These are phyloP conservation scores for Agriopis leucophaearia DNA, from an alignment of 2,888 invertebrate species.

Conservation along the genomic window DNA sequence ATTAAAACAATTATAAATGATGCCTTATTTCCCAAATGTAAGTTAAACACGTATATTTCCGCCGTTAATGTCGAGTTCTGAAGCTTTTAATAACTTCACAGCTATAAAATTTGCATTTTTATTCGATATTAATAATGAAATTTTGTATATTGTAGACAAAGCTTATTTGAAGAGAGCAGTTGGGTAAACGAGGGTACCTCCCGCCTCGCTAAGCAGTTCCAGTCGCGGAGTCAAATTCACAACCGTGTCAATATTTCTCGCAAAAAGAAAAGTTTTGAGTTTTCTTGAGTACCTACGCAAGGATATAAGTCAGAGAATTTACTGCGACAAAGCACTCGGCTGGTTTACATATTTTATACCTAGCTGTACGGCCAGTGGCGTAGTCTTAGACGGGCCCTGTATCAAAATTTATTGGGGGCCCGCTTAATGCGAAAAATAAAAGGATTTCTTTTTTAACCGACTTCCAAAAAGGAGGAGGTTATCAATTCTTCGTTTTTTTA, in stretches of 20 bases:
- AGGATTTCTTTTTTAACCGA: no score
- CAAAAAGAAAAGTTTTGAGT: constrained; percentile 5
- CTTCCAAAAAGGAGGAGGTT: no score
- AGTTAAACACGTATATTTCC: constrained; percentile 34
- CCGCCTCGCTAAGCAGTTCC: constrained; percentile 58
- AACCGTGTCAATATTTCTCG: constrained; percentile 25
- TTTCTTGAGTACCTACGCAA: constrained; percentile 7
- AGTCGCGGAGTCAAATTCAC: constrained; percentile 27
- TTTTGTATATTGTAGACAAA: constrained; percentile 41
- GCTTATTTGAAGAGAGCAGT: constrained; percentile 48
- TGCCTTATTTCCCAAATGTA: constrained; percentile 20
- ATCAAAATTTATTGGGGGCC: no score
- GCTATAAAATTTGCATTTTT: constrained; percentile 46
- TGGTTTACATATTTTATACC: constrained; percentile 7
- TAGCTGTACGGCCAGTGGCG: no score
- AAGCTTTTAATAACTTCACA: constrained; percentile 38
- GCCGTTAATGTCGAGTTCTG: constrained; percentile 35
- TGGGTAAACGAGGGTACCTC: constrained; percentile 47
- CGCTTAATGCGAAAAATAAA: no score
- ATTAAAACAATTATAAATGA: constrained; percentile 13
- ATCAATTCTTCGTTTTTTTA: no score
- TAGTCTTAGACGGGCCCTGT: no score
- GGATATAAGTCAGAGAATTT: constrained; percentile 13
- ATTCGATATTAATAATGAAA: constrained; percentile 45
- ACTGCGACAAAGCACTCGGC: constrained; percentile 10